phyloP scores from a whole-genome alignment of 2,888 invertebrate species.

The Campoplex nolae region DNA sequence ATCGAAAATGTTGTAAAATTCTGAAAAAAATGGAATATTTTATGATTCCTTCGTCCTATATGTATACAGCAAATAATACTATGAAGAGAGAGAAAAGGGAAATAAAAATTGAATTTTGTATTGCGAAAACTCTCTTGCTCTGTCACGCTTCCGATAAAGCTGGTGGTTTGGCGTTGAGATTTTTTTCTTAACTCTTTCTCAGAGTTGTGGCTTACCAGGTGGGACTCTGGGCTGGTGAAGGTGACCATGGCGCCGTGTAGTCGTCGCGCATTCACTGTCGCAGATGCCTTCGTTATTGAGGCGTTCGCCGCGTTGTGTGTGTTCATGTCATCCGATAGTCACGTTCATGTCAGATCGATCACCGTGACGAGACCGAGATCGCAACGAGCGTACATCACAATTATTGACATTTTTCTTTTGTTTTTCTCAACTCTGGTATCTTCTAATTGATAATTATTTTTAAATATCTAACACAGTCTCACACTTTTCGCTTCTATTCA shows the following conservation, averaged over 20 bases:
- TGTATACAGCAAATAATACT: neutral
- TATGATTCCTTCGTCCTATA: neutral
- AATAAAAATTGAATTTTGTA: conserved; percentile 28
- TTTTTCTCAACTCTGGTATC: conserved; percentile 19
- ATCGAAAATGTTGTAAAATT: neutral
- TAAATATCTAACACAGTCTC: conserved; percentile 15
- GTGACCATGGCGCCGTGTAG: conserved; percentile 85
- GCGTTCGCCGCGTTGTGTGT: conserved; percentile 72
- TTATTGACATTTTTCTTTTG: conserved; percentile 65
- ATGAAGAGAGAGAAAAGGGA: conserved; percentile 12
- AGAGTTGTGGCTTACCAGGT: conserved; percentile 85
- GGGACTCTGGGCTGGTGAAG: conserved; percentile 87
- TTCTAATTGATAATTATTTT: conserved; percentile 11
- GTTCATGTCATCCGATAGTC: conserved; percentile 72
- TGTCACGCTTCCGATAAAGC: conserved; percentile 71
- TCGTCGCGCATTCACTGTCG: conserved; percentile 81
- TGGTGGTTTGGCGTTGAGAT: conserved; percentile 62
- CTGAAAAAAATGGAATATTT: neutral
- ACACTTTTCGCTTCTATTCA: neutral
- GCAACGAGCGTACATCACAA: conserved; percentile 70
- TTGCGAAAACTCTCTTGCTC: conserved; percentile 59
- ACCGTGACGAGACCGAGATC: conserved; percentile 66
- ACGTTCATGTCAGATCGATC: conserved; percentile 68
- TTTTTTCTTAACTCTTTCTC: conserved; percentile 61
- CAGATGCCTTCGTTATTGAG: conserved; percentile 78